Conservation (phyloP, 2,797 vertebrate genomes). For the Dryobates pubescens region DNA sequence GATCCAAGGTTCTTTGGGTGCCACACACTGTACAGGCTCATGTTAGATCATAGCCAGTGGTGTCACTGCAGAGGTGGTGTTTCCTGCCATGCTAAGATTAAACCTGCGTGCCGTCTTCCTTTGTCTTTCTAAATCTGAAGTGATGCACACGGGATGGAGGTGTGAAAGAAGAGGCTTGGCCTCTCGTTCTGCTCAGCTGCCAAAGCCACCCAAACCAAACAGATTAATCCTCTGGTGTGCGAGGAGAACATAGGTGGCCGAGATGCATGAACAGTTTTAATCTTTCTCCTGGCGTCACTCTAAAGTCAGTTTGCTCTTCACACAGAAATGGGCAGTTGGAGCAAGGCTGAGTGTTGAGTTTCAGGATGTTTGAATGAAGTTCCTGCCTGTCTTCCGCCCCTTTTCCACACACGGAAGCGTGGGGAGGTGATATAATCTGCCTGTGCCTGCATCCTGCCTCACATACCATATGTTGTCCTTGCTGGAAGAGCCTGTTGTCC, state of each 20-base stretch:
- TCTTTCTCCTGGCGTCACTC: neutral
- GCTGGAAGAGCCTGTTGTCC: neutral
- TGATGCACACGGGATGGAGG: neutral
- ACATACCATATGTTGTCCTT: rapidly evolving
- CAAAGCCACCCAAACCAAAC: neutral
- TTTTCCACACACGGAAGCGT: neutral
- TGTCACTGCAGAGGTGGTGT: neutral
- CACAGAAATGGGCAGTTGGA: neutral
- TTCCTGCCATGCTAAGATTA: neutral
- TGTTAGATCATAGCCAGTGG: neutral
- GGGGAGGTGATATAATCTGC: neutral
- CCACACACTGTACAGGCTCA: neutral
- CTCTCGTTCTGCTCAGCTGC: neutral
- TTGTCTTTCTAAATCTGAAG: neutral
- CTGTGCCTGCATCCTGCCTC: conserved; percentile 30
- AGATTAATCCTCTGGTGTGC: rapidly evolving
- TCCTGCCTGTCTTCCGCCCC: neutral
- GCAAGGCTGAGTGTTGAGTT: neutral
- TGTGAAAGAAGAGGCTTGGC: neutral
- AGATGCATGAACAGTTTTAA: neutral
- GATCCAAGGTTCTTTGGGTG: neutral
- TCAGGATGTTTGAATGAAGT: neutral
- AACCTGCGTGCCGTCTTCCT: neutral
- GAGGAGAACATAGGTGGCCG: rapidly evolving
- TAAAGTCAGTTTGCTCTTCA: neutral